phyloP scores from a whole-genome alignment of 2,888 invertebrate species.

The Heliconius ethilla region DNA sequence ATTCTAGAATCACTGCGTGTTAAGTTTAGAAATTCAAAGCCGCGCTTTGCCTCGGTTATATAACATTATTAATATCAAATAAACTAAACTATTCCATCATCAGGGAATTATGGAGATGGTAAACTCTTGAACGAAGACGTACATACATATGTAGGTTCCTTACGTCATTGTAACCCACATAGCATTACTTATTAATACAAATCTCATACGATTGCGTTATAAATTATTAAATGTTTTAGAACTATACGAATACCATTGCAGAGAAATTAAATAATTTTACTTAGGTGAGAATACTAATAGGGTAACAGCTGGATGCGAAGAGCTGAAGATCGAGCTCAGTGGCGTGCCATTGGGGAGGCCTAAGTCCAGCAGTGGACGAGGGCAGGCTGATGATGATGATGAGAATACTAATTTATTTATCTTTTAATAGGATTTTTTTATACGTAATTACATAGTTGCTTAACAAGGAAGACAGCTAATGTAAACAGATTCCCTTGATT shows the following conservation, averaged over 20 bases:
- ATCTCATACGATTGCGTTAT: neutral
- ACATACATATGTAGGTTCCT: neutral
- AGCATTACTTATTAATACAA: neutral
- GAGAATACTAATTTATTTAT: too few relatives aligned
- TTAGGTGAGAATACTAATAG: too few relatives aligned
- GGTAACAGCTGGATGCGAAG: too few relatives aligned
- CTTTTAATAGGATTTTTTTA: too few relatives aligned
- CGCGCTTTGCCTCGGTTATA: neutral
- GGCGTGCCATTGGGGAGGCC: too few relatives aligned
- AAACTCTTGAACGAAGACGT: neutral
- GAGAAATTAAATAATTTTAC: too few relatives aligned
- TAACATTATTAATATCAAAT: neutral
- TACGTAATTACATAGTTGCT: too few relatives aligned
- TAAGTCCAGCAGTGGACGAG: too few relatives aligned
- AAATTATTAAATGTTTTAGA: conserved; percentile 9
- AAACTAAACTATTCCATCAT: neutral
- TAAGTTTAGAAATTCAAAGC: neutral
- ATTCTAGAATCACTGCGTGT: neutral
- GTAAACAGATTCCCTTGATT: too few relatives aligned
- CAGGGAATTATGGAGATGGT: neutral
- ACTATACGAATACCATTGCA: neutral
- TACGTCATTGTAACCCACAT: neutral
- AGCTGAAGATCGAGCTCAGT: too few relatives aligned
- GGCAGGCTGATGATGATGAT: too few relatives aligned
- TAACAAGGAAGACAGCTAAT: too few relatives aligned